Evolutionary conservation across 1,140 invertebrate species (phyloP).

Genomic region (Drosophila sulfurigaster): DNA sequence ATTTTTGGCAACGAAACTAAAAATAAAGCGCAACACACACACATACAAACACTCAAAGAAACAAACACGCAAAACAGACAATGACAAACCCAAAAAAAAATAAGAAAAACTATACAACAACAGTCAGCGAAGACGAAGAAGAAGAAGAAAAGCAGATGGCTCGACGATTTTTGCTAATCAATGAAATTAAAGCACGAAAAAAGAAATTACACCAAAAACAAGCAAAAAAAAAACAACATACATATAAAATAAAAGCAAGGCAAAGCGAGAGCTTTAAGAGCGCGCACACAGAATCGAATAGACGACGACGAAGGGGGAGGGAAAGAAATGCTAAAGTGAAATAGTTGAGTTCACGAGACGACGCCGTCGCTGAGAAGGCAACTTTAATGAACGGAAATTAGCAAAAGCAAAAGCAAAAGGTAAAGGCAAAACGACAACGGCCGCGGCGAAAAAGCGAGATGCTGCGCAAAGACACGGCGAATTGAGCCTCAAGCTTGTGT

Average conservation of each 20-base stretch:
- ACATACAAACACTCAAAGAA: slow-evolving; percentile 29
- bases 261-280: slow-evolving; percentile 61
- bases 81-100: slow-evolving; percentile 70
- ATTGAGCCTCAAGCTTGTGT: slow-evolving; percentile 11
- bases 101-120: slow-evolving; percentile 40
- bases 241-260: slow-evolving; percentile 12
- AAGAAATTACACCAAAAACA: slow-evolving; percentile 49
- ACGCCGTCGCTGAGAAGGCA: slow-evolving; percentile 45
- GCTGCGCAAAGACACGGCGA: slow-evolving; percentile 48
- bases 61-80: slow-evolving; percentile 46
- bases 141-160: slow-evolving; percentile 24
- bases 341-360: slow-evolving; percentile 66
- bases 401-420: slow-evolving; percentile 69
- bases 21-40: slow-evolving; percentile 47
- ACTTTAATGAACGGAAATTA: slow-evolving; percentile 84
- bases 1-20: slow-evolving; percentile 56
- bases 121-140: slow-evolving; percentile 2
- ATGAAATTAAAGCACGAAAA: slow-evolving; percentile 77
- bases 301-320: not conserved
- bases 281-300: not conserved
- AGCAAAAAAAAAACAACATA: slow-evolving; percentile 1
- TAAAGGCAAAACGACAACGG: slow-evolving; percentile 32
- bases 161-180: slow-evolving; percentile 76
- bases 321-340: slow-evolving; percentile 35
- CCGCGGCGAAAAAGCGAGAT: slow-evolving; percentile 52